Evolutionary conservation across 64 coral and sea anemone species (phyloP).

Genomic region (Stylophora pistillata): DNA sequence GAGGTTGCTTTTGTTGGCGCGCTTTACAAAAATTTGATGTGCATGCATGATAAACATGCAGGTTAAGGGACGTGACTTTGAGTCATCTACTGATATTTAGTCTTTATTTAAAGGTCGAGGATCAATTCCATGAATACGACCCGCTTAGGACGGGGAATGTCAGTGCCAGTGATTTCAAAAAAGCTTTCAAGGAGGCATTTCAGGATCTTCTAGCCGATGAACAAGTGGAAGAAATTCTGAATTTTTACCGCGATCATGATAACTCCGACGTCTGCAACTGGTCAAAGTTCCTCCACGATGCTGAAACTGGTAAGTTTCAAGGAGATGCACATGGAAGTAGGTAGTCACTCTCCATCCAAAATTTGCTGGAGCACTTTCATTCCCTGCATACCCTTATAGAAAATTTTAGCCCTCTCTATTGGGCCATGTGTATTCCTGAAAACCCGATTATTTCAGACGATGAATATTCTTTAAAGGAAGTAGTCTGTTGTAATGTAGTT

Average conservation of each 20-base stretch:
- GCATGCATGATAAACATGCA: too few species aligned
- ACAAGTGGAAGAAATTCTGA: conserved; percentile 46
- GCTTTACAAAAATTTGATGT: too few species aligned
- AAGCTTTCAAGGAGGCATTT: conserved; percentile 40
- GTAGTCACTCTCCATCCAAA: too few species aligned
- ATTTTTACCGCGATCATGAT: neutral
- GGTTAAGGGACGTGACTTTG: neutral
- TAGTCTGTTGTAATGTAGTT: too few species aligned
- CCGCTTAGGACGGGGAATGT: conserved; percentile 37
- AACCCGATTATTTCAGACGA: too few species aligned
- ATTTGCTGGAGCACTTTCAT: too few species aligned
- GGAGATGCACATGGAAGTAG: neutral
- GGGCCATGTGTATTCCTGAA: too few species aligned
- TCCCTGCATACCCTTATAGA: too few species aligned
- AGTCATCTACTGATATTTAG: neutral
- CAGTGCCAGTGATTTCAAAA: conserved; percentile 18
- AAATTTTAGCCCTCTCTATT: too few species aligned
- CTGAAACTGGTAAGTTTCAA: conserved; percentile 34
- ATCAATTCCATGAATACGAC: conserved; percentile 60
- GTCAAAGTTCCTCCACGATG: conserved; percentile 64
- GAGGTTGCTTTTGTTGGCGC: too few species aligned
- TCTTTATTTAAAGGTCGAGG: conserved; percentile 45
- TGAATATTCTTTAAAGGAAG: too few species aligned
- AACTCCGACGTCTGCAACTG: conserved; percentile 17
- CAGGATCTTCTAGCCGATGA: conserved; percentile 25